Conservation (phyloP, 2,113 vertebrate species). For the Eretmochelys imbricata region DNA sequence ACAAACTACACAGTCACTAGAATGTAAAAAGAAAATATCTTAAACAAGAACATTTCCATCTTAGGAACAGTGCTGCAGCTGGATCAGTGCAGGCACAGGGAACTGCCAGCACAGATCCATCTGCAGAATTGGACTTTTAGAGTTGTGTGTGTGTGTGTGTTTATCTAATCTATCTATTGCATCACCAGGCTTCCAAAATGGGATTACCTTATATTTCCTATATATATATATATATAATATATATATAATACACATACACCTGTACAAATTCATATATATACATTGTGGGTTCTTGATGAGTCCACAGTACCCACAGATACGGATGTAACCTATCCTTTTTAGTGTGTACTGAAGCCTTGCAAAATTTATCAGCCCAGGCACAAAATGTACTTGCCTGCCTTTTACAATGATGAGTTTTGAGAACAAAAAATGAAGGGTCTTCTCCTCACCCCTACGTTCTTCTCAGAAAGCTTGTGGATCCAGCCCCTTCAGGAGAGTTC, state of each 20-base stretch:
- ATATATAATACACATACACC: neutral
- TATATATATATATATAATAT: too few relatives aligned
- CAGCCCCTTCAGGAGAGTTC: neutral
- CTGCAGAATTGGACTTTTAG: neutral
- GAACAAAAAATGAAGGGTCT: accelerated
- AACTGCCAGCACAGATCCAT: neutral
- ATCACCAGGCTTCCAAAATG: neutral
- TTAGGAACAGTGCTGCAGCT: neutral
- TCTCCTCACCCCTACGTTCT: neutral
- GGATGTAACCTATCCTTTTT: neutral
- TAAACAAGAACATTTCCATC: neutral
- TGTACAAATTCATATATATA: neutral
- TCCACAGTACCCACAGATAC: neutral
- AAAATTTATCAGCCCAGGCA: neutral
- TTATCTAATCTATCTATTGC: too few relatives aligned
- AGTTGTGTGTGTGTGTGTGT: neutral
- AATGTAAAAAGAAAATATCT: constrained; percentile 50
- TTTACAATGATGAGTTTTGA: neutral
- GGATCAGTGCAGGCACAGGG: constrained; percentile 14
- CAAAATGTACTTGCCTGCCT: neutral
- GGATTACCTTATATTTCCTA: neutral
- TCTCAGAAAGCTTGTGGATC: neutral
- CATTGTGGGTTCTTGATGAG: neutral
- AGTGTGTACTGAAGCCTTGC: neutral
- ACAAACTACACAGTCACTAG: neutral